Percentiles rank a stretch among this genome's conserved stretches.
phyloP scores from a whole-genome alignment of 2,888 invertebrate genomes.

The Apantesis nais region DNA sequence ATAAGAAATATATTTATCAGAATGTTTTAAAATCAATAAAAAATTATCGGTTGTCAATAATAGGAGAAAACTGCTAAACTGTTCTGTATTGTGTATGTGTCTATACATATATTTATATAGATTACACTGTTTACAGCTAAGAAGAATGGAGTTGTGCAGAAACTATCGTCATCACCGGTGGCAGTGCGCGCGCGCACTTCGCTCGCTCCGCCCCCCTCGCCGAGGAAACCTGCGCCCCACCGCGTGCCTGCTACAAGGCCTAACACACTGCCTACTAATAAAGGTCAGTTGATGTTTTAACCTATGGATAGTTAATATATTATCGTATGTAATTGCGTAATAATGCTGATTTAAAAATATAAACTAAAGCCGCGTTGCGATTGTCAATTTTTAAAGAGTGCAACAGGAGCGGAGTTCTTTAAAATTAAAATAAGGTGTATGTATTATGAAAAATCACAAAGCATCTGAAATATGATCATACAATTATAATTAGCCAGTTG shows the following conservation, averaged over 20 bases:
- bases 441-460: neutral
- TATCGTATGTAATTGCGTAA: neutral
- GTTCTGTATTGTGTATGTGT: slow-evolving; percentile 12
- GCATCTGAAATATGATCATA: neutral
- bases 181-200: slow-evolving; percentile 74
- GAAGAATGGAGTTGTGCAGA: slow-evolving; percentile 82
- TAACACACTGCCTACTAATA: slow-evolving; percentile 74
- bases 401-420: neutral
- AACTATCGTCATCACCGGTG: slow-evolving; percentile 78
- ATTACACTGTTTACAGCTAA: slow-evolving; percentile 65
- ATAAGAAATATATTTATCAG: too few relatives aligned
- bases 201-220: slow-evolving; percentile 74
- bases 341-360: neutral
- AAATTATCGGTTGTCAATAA: neutral
- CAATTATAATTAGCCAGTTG: neutral
- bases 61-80: neutral
- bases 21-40: too few relatives aligned
- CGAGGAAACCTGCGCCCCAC: slow-evolving; percentile 74
- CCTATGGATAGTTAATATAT: neutral
- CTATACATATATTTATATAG: neutral
- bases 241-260: slow-evolving; percentile 75
- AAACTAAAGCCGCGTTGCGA: neutral
- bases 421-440: neutral
- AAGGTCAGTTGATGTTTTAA: slow-evolving; percentile 61
- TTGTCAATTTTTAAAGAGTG: neutral